A percentile compares a stretch with the other conserved stretches of the same genome.
phyloP scores from a whole-genome alignment of 2,888 invertebrate genomes.

The Chaetogeoica ovagalla region DNA sequence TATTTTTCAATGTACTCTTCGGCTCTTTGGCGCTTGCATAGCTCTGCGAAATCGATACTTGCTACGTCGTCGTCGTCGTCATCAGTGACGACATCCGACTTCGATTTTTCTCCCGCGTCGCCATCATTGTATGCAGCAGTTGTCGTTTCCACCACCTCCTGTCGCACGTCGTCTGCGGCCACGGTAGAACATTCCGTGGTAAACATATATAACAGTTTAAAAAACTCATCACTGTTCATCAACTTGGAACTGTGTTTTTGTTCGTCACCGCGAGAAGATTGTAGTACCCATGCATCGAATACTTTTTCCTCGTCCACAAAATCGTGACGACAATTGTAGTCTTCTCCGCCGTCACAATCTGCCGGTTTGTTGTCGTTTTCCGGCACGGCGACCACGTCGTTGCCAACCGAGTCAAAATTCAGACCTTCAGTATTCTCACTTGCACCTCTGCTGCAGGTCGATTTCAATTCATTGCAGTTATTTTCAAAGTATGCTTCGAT shows the following conservation, averaged over 20 bases:
- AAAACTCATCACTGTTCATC: constrained; percentile 7
- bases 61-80: not conserved
- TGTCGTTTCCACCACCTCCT: too few relatives aligned
- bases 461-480: too few relatives aligned
- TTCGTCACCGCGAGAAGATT: not conserved
- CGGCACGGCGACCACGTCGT: too few relatives aligned
- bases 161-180: not conserved
- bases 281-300: constrained; percentile 14
- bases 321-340: too few relatives aligned
- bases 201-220: constrained; percentile 8
- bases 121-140: too few relatives aligned
- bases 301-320: not conserved
- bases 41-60: not conserved
- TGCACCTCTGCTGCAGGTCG: too few relatives aligned
- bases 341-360: too few relatives aligned
- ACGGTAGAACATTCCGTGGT: not conserved
- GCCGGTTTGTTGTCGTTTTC: too few relatives aligned
- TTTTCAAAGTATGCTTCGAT: not conserved
- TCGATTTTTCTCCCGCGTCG: not conserved
- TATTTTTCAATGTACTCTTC: constrained; percentile 24
- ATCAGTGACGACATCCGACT: too few relatives aligned
- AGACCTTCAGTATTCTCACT: too few relatives aligned
- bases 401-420: too few relatives aligned
- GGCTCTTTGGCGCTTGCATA: constrained; percentile 32
- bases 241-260: not conserved